Base-by-base conservation (phyloP, 1,140 invertebrate species). In the Ectropis grisescens region DNA sequence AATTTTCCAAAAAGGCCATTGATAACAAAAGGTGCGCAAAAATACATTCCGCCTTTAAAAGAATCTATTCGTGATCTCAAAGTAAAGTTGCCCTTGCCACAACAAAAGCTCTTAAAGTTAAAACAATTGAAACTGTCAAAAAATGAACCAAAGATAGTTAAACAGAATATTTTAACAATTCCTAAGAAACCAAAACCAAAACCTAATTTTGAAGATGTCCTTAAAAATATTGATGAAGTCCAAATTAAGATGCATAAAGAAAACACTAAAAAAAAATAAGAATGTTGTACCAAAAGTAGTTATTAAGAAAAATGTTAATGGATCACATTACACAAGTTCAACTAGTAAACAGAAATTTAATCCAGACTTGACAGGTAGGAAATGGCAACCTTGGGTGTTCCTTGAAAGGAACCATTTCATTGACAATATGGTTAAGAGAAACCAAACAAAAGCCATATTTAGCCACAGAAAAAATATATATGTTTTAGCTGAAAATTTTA, bases 341-440 rank as follows among this genome's bases (percentile, higher is more conserved):
- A 33, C 53, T 11, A 52, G 40, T 34, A 56, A 60, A 42, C 42
- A 64, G 11, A 37, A 41, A 7, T 61, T 51, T 41, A 68, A 68
- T 36, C 72, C 76, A 5, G 78, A 82, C 34, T 49, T 80, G 24
- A 80, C 72, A 2, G 76, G 78, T 6, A 68, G 69, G 29, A 82
- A 82, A 44, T 83, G 82, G 82, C 82, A 83, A 47, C 82, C 82
- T 3, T 80, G 75, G 70, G 82, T 82, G 13, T 76, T 70, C 34
- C 36, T 83, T 34, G 76, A 79, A 31, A 80, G 75, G 64, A 74
- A 72, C 52, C 39, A 45, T 42, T 72, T 76, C 32, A 70, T 83
- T 33, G 82, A 83, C 41, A 74, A 70, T 49, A 82, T 83, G 82
- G 70, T 60, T 9, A 29, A 60, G 3, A 68, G 44, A 40, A 72